Evolutionary conservation across 2,797 vertebrate species (phyloP).

Genomic region (Halcyon chelicuti): DNA sequence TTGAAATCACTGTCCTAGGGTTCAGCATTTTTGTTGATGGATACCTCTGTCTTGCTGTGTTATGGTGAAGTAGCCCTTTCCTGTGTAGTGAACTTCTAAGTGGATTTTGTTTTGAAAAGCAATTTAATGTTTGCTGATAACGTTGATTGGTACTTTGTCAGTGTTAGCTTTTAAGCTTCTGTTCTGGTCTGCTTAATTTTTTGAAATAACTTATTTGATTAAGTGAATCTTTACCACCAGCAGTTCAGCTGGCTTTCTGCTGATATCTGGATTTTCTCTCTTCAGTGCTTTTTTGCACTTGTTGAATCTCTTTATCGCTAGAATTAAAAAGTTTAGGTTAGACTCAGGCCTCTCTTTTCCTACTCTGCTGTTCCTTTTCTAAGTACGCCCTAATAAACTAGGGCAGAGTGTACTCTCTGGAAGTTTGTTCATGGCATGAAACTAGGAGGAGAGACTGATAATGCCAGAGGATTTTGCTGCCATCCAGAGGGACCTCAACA

Average conservation of each 20-base stretch:
- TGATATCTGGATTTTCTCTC: constrained; percentile 26
- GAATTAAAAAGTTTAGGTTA: not conserved
- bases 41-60: not conserved
- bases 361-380: not conserved
- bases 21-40: not conserved
- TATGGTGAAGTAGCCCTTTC: not conserved
- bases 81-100: not conserved
- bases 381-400: not conserved
- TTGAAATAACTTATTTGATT: constrained; percentile 61
- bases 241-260: constrained; percentile 7
- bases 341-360: not conserved
- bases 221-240: constrained; percentile 46
- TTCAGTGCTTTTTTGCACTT: not conserved
- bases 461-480: not conserved
- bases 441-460: not conserved
- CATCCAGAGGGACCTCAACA: not conserved
- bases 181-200: constrained; percentile 62
- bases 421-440: not conserved
- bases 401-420: not conserved
- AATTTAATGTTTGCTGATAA: constrained; percentile 63
- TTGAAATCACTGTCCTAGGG: not conserved
- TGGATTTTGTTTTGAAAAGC: constrained; percentile 58
- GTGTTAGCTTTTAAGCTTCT: constrained; percentile 57
- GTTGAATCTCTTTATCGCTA: not conserved
- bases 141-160: constrained; percentile 41